Evolutionary conservation across 2,113 vertebrate species (phyloP), one percentile per base, ranked within the genome.

Genomic region (Opisthocomus hoazin): DNA sequence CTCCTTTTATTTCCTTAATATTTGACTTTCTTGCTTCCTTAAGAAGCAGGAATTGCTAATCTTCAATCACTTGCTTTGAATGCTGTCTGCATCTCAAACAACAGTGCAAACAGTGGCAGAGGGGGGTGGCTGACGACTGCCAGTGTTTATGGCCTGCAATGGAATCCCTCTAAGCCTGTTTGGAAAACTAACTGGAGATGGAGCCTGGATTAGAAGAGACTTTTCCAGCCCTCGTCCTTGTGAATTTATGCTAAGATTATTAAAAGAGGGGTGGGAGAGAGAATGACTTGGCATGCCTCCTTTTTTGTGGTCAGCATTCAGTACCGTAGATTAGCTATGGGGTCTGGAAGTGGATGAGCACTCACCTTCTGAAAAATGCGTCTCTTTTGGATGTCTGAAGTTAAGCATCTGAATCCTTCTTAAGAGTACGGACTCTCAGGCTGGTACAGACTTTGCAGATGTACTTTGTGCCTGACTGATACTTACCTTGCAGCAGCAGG

Each of bases 1-100:
- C 91, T 89, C 84, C 66, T 64, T 95, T 74, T 90, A 92, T 96
- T 96, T 94, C 87, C 92, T 85, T 81, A 45, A 43, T 88, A 66
- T 71, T 86, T 95, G 26, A 70, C 75, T 94, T 89, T 58, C 71
- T 74, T 79, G 57, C 80, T 93, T 96, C 87, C 82, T 86, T 43
- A 56, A 88, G 93, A 65, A 88, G 75, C 68, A 70, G 68, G 71
- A 81, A 66, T 56, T 63, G 30, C 66, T 77, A 5, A 57, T 76
- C 48, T 61, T 73, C 80, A 46, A 7, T 74, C 57, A 2, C 29
- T 68, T 78, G 63, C 80, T 61, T 61, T 91, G 84, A 79, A 63
- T 57, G 11, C 57, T 20, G 70, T 45, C 89, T 69, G 0, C 36
- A 9, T 53, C 71, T 87, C 81, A 69, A 84, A 71, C 54, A 48